Conservation (phyloP, 1,140 invertebrate genomes). For the Rhopalosiphum padi region DNA sequence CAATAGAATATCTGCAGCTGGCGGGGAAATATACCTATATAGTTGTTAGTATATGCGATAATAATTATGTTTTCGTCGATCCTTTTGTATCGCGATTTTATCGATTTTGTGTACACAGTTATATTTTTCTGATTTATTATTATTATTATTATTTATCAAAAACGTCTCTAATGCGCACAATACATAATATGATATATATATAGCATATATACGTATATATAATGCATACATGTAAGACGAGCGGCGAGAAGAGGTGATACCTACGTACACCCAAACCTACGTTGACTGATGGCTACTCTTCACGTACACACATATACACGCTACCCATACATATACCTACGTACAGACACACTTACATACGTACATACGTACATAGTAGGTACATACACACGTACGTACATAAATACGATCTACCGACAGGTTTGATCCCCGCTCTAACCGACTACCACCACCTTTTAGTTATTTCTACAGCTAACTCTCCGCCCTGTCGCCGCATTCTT, state of each 20-base stretch:
- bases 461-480: conserved; percentile 43
- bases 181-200: background rate
- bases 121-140: conserved; percentile 12
- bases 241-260: background rate
- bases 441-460: background rate
- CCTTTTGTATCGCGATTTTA: background rate
- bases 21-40: background rate
- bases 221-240: background rate
- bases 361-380: background rate
- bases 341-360: background rate
- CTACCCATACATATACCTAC: background rate
- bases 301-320: background rate
- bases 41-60: background rate
- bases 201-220: background rate
- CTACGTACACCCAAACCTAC: background rate
- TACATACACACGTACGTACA: background rate
- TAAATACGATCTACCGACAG: conserved; percentile 29
- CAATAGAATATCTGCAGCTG: background rate
- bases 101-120: background rate
- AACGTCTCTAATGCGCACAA: background rate
- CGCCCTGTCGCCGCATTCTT: conserved; percentile 48
- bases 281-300: conserved; percentile 35
- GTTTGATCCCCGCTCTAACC: conserved; percentile 36
- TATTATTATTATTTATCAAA: background rate
- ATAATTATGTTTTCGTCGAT: conserved; percentile 36